Evolutionary conservation across 1,140 invertebrate species (phyloP), one percentile per base, ranked within the genome.

Genomic region (Drosophila lacertosa): DNA sequence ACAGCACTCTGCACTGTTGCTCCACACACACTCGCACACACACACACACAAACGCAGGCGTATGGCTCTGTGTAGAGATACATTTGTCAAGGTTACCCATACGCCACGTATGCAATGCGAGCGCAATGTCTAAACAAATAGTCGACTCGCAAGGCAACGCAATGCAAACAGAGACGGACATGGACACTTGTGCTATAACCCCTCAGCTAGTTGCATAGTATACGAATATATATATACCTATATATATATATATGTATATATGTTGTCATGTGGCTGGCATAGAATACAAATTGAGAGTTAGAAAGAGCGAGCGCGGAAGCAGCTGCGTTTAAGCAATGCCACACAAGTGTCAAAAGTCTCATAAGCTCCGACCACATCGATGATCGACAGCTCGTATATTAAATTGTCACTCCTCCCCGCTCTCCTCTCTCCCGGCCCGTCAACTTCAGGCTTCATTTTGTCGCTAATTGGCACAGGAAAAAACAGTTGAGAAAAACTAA

Each of bases 111-210:
- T 74, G 82, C 82, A 74, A 48, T 65, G 70, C 76, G 65, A 79
- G 70, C 74, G 67, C 80, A 76, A 73, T 84, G 82, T 88, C 81
- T 86, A 86, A 86, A 68, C 81, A 86, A 86, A 88, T 78, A 88
- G 69, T 63, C 65, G 77, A 71, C 67, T 54, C 76, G 74, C 82
- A 74, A 72, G 77, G 82, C 62, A 62, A 76, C 51, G 63, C 77
- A 84, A 86, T 60, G 77, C 77, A 81, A 86, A 86, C 58, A 74
- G 60, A 70, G 65, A 74, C 71, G 74, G 74, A 76, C 50, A 81
- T 77, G 80, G 80, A 83, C 71, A 83, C 79, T 83, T 82, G 80
- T 76, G 77, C 81, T 67, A 55, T 81, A 33, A 50, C 65, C 48
- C 48, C 71, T 74, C 47, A 75, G 53, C 63, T 79, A 70, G 76